phyloP scores from a whole-genome alignment of 2,113 vertebrate species.

The Microcebus tavaratra region DNA sequence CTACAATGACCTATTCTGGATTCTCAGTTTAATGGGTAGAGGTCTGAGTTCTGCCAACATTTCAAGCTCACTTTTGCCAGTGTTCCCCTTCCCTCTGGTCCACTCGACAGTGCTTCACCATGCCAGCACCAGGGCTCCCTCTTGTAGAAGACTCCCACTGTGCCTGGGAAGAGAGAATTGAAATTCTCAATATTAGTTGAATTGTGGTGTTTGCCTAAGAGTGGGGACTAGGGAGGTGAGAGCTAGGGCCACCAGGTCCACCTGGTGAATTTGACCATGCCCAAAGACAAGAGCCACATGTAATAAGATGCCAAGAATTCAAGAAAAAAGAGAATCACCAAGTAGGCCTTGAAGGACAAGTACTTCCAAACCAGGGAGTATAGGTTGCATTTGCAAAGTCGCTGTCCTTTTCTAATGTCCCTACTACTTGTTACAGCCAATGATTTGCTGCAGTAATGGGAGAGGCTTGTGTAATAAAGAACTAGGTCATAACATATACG shows the following conservation, averaged over 20 bases:
- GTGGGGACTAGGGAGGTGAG: neutral
- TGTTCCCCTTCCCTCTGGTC: neutral
- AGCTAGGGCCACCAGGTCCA: neutral
- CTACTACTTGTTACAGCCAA: neutral
- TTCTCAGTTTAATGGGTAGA: neutral
- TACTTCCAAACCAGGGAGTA: neutral
- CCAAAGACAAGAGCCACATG: neutral
- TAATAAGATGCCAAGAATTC: neutral
- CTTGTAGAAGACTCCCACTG: neutral
- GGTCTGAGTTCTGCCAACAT: neutral
- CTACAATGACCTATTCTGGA: neutral
- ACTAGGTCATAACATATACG: neutral
- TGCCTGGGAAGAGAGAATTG: neutral
- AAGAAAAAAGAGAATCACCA: neutral
- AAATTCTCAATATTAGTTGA: neutral
- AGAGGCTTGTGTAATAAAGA: neutral
- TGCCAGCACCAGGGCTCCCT: neutral
- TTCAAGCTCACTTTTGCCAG: neutral
- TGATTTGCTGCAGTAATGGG: neutral
- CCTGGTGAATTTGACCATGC: neutral
- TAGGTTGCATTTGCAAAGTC: neutral
- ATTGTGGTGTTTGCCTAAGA: neutral
- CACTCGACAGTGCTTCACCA: neutral
- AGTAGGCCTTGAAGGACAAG: neutral
- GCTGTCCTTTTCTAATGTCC: neutral